Evolutionary conservation across 2,888 invertebrate species (phyloP), one percentile per base, ranked within the genome.

Genomic region (Sarcophaga subvicina): DNA sequence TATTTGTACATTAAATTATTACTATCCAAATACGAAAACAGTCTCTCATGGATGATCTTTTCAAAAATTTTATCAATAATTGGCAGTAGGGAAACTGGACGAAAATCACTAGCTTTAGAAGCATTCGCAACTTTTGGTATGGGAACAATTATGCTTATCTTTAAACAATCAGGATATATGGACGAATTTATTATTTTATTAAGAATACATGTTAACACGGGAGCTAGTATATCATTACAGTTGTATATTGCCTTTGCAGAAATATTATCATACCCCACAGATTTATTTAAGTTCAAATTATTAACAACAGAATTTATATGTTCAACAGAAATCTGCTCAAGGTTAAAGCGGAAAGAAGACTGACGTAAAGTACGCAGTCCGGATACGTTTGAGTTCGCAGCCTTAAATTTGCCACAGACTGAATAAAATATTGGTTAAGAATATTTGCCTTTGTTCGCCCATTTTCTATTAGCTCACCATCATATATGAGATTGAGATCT

Each of bases 221-320:
- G 62, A 12, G 45, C 17, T 37, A 37, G 11, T 60, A 62, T 37
- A 4, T 37, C 59, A 20, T 12, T 69, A 10, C 49, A 69, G 45
- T 47, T 22, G 3, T n/a, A 10, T n/a, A 69, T 69, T 45, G 25
- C 6, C 12, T 71, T 49, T 59, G 59, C 12, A 14, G 45, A 60
- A 14, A 73, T 62, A 11, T 37, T 73, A 73, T 73, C 72, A 73
- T 45, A 17, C 10, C 72, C 72, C 14, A 62, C n/a, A 22, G 72
- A 59, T 37, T 60, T 62, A 37, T 37, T 59, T 8, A 20, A 8
- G 37, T 60, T 59, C 12, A 62, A 73, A 45, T 37, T 45, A n/a
- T n/a, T 45, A 25, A 72, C 25, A 12, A 14, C 17, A 25, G 10
- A 17, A 3, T 17, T 27, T 20, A 69, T 49, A 22, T 49, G 22